Evolutionary conservation across 2,888 invertebrate genomes (phyloP).

Genomic region (Orchesella flavescens): DNA sequence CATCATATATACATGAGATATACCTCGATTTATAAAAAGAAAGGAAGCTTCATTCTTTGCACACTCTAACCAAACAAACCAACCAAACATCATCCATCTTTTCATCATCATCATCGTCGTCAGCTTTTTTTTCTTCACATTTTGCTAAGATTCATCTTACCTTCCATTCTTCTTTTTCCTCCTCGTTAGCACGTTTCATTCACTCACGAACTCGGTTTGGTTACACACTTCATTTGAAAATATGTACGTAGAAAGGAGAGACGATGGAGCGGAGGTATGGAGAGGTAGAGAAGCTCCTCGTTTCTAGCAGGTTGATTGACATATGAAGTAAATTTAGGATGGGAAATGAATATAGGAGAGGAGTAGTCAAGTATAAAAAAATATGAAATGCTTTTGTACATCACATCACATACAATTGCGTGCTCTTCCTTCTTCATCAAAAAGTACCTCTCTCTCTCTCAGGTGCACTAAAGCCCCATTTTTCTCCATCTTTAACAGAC

Average conservation of each 20-base stretch:
- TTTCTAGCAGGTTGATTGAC: constrained; percentile 28
- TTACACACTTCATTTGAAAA: constrained; percentile 30
- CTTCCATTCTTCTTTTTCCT: not conserved
- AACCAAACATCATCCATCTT: constrained; percentile 36
- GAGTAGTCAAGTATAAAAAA: not conserved
- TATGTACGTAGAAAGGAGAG: not conserved
- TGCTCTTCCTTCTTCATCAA: not conserved
- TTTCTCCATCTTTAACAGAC: not conserved
- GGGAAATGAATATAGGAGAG: not conserved
- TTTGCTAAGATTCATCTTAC: not conserved
- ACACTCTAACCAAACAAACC: constrained; percentile 23
- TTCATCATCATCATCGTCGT: constrained; percentile 30
- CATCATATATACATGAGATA: not conserved
- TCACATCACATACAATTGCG: not conserved
- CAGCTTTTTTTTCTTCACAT: constrained; percentile 1
- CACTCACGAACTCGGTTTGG: not conserved
- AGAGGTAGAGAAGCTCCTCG: not conserved
- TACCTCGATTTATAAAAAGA: not conserved
- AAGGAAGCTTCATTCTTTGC: constrained; percentile 1
- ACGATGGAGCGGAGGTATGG: not conserved
- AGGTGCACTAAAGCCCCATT: not conserved
- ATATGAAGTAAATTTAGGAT: constrained; percentile 38
- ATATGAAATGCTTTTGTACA: not conserved
- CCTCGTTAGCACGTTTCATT: constrained; percentile 1
- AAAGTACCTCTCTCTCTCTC: not conserved